phyloP scores from a whole-genome alignment of 1,140 invertebrate genomes.

The Bombus cullumanus region DNA sequence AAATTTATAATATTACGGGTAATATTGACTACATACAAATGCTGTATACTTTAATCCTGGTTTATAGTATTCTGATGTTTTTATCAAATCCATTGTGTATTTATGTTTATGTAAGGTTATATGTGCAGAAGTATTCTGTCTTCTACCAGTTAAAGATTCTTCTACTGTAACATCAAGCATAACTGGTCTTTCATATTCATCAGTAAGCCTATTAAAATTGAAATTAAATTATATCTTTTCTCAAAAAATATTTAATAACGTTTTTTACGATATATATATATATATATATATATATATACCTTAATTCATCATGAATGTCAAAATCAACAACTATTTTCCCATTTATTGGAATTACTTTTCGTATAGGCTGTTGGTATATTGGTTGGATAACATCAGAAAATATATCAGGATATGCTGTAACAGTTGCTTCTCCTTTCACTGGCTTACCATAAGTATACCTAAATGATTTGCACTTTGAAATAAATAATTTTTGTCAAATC shows the following conservation, averaged over 20 bases:
- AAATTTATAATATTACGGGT: background rate
- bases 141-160: slow-evolving; percentile 90
- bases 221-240: slow-evolving; percentile 9
- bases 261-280: background rate
- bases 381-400: slow-evolving; percentile 91
- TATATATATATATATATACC: slow-evolving; percentile 78
- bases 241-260: background rate
- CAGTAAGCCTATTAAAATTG: slow-evolving; percentile 82
- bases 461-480: slow-evolving; percentile 59
- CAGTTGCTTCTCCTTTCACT: slow-evolving; percentile 90
- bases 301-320: slow-evolving; percentile 88
- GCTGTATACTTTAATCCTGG: slow-evolving; percentile 92
- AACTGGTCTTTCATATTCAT: slow-evolving; percentile 89
- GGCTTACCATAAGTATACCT: slow-evolving; percentile 92
- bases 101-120: slow-evolving; percentile 91
- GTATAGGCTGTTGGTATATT: slow-evolving; percentile 87
- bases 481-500: slow-evolving; percentile 55
- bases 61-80: slow-evolving; percentile 93
- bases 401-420: slow-evolving; percentile 90
- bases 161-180: slow-evolving; percentile 91
- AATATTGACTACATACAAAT: slow-evolving; percentile 85
- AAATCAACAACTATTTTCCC: slow-evolving; percentile 90
- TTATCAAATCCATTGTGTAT: slow-evolving; percentile 92
- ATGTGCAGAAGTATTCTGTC: slow-evolving; percentile 90
- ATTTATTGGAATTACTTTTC: slow-evolving; percentile 92